Conservation (phyloP, 2,888 invertebrate genomes). For the Gonocerus acuteangulatus region DNA sequence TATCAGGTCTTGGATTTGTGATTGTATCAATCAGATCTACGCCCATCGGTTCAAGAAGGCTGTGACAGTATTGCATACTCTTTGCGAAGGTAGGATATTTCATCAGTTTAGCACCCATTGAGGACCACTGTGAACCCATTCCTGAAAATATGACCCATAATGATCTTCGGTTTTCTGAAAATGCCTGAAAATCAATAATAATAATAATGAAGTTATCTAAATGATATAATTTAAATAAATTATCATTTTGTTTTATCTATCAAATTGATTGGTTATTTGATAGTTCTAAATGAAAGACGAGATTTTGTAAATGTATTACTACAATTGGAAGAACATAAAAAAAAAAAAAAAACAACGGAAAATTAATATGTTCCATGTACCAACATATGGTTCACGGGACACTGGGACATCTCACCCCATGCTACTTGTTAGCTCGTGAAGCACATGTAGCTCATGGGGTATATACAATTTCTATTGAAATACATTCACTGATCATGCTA, state of each 20-base stretch:
- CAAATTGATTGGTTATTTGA: too few species aligned
- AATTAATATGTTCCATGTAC: too few species aligned
- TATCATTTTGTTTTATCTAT: not conserved
- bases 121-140: conserved; percentile 68
- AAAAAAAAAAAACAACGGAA: too few species aligned
- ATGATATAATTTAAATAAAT: not conserved
- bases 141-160: conserved; percentile 65
- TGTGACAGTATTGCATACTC: conserved; percentile 54
- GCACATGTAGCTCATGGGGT: too few species aligned
- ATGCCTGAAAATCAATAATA: not conserved
- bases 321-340: too few species aligned
- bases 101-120: conserved; percentile 61
- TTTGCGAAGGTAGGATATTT: conserved; percentile 57
- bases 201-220: not conserved
- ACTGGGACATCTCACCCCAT: too few species aligned
- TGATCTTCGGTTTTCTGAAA: conserved; percentile 41
- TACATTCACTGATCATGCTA: too few species aligned
- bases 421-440: too few species aligned
- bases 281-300: too few species aligned
- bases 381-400: too few species aligned
- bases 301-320: too few species aligned
- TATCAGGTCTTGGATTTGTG: conserved; percentile 52
- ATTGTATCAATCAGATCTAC: conserved; percentile 57
- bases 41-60: conserved; percentile 52
- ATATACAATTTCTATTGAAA: too few species aligned